Evolutionary conservation across 2,888 invertebrate genomes (phyloP).

Genomic region (Synanthedon formicaeformis): DNA sequence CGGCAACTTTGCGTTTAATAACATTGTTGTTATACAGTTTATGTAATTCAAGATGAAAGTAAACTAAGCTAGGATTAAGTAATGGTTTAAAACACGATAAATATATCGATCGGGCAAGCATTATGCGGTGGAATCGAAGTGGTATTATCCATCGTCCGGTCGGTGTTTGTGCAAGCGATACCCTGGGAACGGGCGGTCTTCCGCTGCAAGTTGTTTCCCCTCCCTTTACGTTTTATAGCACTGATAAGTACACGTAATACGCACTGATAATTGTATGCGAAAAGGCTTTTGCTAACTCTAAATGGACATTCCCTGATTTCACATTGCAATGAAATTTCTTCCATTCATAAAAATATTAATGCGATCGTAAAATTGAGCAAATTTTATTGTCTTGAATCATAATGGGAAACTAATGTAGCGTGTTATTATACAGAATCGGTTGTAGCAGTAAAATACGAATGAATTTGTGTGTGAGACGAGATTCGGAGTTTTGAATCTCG

Average conservation of each 20-base stretch:
- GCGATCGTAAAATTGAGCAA: conserved; percentile 70
- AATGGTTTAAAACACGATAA: conserved; percentile 4
- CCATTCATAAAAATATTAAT: conserved; percentile 72
- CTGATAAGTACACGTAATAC: conserved; percentile 23
- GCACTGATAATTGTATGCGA: conserved; percentile 35
- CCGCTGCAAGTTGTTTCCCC: conserved; percentile 22
- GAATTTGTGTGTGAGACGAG: conserved; percentile 38
- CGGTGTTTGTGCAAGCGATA: conserved; percentile 62
- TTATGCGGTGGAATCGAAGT: conserved; percentile 8
- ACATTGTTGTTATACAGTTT: too few species aligned
- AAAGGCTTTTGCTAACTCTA: conserved; percentile 28
- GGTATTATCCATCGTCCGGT: conserved; percentile 51
- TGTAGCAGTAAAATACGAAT: conserved; percentile 66
- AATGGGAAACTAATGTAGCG: conserved; percentile 72
- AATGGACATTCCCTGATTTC: conserved; percentile 48
- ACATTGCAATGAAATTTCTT: conserved; percentile 55
- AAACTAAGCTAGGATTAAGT: too few species aligned
- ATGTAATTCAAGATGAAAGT: too few species aligned
- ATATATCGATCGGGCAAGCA: conserved; percentile 5
- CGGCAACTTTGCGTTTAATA: too few species aligned
- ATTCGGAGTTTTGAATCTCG: conserved; percentile 4
- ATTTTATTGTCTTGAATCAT: conserved; percentile 70
- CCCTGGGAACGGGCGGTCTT: conserved; percentile 61
- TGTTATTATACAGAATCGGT: conserved; percentile 68
- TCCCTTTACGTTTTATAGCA: conserved; percentile 22